Evolutionary conservation across 2,888 invertebrate genomes (phyloP), one percentile per base, ranked within the genome.

Genomic region (Lasius platythorax): DNA sequence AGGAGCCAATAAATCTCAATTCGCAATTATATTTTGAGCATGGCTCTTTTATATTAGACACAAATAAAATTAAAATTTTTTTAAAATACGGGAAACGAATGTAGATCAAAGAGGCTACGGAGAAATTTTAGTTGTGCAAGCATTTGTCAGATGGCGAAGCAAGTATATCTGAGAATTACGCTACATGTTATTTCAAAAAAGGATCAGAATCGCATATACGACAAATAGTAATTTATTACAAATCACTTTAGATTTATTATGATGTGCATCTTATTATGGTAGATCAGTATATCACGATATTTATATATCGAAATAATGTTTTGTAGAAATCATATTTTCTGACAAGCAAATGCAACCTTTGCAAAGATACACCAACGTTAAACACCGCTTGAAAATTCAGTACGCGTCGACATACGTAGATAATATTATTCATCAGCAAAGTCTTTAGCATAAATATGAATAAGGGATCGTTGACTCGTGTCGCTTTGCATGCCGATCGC

Each of bases 381-480:
- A 43, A 28, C 2, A 18, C 15, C 28, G 33, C 46, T 50, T 23
- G 33, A 63, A 64, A 23, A 75, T 23, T 50, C 50, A 15, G 15
- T 1, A 46, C 11, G 9, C 37, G 5, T 23, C 28, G 64, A 50
- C 4, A 23, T 37, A 50, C 6, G 40, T 11, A 43, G 0, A n/a
- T 33, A 68, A 28, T 68, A 78, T 68, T 58, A 68, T 78, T 58
- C 5, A 58, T 68, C 56, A 28, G 30, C 15, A 3, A 78, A 43
- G 23, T 66, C 67, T 40, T 67, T 28, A 8, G 15, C 11, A 15
- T 68, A 1, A 50, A 50, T n/a, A 46, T 8, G 37, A 6, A 23
- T 0, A 23, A 73, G 61, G 23, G 73, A 79, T 79, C 79, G 46
- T 79, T 79, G 79, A 79, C 79, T 82, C 64, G 64, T 37, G 33